These are phyloP conservation scores for Otolemur crassicaudatus DNA, from an alignment of 2,797 vertebrate species.

Conservation along the genomic window DNA sequence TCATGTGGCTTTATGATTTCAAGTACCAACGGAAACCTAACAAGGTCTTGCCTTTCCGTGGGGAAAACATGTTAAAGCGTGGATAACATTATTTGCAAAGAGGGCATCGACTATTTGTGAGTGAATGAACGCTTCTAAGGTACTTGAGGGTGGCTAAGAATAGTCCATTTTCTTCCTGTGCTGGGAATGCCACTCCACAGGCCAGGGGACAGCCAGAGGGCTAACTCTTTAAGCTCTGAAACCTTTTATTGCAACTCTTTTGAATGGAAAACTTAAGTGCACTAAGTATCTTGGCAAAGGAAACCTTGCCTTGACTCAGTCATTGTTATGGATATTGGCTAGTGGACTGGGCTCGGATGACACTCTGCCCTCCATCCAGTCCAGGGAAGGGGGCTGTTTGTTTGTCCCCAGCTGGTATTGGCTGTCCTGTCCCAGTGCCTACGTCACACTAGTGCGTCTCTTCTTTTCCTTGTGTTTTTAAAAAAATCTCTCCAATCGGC, in stretches of 20 bases:
- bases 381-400: not conserved
- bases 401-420: not conserved
- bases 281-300: slow-evolving; percentile 56
- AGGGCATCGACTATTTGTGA: slow-evolving; percentile 40
- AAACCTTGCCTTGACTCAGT: slow-evolving; percentile 47
- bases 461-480: not conserved
- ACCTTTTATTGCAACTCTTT: slow-evolving; percentile 66
- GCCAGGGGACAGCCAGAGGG: slow-evolving; percentile 33
- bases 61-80: slow-evolving; percentile 32
- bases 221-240: slow-evolving; percentile 63
- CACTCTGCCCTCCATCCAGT: not conserved
- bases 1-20: slow-evolving; percentile 62
- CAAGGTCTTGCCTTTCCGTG: slow-evolving; percentile 48
- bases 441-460: not conserved
- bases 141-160: slow-evolving; percentile 67
- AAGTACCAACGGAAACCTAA: slow-evolving; percentile 63
- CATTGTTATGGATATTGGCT: not conserved
- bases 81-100: slow-evolving; percentile 63
- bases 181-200: not conserved
- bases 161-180: slow-evolving; percentile 56
- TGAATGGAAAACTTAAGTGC: slow-evolving; percentile 71
- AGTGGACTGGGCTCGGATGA: not conserved
- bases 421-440: not conserved
- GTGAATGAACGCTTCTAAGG: slow-evolving; percentile 60
- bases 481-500: not conserved